phyloP scores from a whole-genome alignment of 2,888 invertebrate genomes.

The Mythimna loreyi region DNA sequence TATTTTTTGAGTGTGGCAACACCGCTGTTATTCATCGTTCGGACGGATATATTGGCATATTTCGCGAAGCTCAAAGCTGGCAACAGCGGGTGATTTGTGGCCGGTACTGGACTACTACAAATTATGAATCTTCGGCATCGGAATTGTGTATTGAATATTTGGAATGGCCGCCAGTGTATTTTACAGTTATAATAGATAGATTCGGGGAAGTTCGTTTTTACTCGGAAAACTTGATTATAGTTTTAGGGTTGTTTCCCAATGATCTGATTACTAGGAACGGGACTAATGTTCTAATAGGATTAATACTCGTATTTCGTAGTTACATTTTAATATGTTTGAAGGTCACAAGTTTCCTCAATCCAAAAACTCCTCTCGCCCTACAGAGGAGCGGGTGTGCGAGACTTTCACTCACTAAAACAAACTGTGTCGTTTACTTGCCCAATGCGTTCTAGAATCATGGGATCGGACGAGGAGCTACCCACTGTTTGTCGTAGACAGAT shows the following conservation, averaged over 20 bases:
- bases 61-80: slow-evolving; percentile 65
- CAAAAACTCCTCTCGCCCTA: too few relatives aligned
- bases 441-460: too few relatives aligned
- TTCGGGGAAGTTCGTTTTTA: slow-evolving; percentile 24
- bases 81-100: slow-evolving; percentile 69
- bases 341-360: too few relatives aligned
- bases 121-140: slow-evolving; percentile 43
- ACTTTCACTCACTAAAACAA: too few relatives aligned
- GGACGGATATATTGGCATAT: slow-evolving; percentile 69
- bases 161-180: slow-evolving; percentile 42
- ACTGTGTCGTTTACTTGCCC: too few relatives aligned
- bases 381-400: too few relatives aligned
- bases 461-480: too few relatives aligned
- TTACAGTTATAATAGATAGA: slow-evolving; percentile 16
- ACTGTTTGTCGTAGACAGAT: too few relatives aligned
- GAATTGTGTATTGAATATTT: slow-evolving; percentile 57
- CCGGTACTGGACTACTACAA: slow-evolving; percentile 55
- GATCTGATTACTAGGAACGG: too few relatives aligned
- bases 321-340: too few relatives aligned
- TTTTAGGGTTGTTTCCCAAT: slow-evolving; percentile 1
- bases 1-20: slow-evolving; percentile 66
- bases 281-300: too few relatives aligned
- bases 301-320: too few relatives aligned
- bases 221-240: slow-evolving; percentile 1
- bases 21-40: slow-evolving; percentile 65